A percentile compares a stretch with the other conserved stretches of the same genome.
These are phyloP conservation scores for Calliphora vicina DNA, from an alignment of 1,140 invertebrate species.

Conservation along the genomic window DNA sequence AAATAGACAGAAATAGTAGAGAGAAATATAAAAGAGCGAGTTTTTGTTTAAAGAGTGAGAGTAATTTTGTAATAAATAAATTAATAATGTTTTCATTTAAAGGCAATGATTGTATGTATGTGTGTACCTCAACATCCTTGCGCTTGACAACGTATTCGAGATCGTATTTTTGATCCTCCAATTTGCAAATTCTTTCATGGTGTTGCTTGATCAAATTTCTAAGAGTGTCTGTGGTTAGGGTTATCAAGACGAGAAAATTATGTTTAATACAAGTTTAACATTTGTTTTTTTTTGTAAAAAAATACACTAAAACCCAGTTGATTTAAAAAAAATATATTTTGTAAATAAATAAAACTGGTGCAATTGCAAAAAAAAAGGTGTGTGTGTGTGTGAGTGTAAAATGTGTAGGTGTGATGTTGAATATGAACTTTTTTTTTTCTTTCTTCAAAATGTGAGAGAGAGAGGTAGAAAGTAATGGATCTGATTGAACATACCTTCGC, in stretches of 20 bases:
- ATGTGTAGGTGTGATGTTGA: neutral
- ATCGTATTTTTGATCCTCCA: conserved; percentile 98
- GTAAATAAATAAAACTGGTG: neutral
- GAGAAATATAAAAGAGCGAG: neutral
- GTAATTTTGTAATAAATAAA: neutral
- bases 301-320: neutral
- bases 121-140: conserved; percentile 94
- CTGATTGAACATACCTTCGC: conserved; percentile 77
- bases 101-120: conserved; percentile 36
- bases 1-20: no score
- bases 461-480: conserved; percentile 21
- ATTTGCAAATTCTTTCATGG: conserved; percentile 83
- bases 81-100: neutral
- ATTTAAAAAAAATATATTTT: neutral
- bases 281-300: no score
- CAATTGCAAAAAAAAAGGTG: neutral
- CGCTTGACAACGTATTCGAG: conserved; percentile 96
- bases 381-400: neutral
- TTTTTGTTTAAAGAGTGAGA: neutral
- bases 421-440: neutral
- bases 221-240: conserved; percentile 72
- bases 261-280: neutral
- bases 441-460: neutral
- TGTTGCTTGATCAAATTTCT: conserved; percentile 85
- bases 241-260: neutral